These are phyloP conservation scores for Riptortus pedestris DNA, from an alignment of 1,140 invertebrate genomes.

Conservation along the genomic window DNA sequence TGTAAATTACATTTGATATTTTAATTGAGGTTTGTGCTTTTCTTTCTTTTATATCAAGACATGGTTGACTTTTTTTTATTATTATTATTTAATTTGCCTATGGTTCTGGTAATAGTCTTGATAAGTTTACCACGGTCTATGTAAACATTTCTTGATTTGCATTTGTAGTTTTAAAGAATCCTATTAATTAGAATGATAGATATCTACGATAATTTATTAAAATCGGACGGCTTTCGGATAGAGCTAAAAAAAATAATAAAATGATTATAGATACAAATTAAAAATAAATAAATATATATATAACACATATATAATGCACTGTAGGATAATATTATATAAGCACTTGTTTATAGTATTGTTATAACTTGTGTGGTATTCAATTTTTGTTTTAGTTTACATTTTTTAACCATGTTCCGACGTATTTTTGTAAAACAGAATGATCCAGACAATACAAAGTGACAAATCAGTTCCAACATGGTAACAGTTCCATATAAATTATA, in stretches of 20 bases:
- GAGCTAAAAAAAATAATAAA: constrained; percentile 1
- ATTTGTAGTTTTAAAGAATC: neutral
- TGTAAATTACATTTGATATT: neutral
- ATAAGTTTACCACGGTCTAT: constrained; percentile 2
- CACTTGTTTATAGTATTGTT: constrained; percentile 10
- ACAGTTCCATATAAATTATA: neutral
- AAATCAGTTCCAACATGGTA: neutral
- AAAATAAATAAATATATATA: neutral
- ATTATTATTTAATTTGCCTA: neutral
- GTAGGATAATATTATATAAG: neutral
- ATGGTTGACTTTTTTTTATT: neutral
- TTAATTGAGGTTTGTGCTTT: no score
- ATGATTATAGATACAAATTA: constrained; percentile 1
- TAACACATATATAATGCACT: constrained; percentile 2
- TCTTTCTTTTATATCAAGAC: neutral
- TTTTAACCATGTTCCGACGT: neutral
- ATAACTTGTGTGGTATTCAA: neutral
- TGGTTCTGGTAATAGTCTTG: neutral
- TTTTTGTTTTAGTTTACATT: neutral
- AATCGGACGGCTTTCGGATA: constrained; percentile 12
- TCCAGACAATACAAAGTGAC: constrained; percentile 1
- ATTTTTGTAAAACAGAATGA: constrained; percentile 9
- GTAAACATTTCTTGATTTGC: neutral
- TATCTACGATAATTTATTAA: neutral
- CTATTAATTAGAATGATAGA: neutral